Evolutionary conservation across 1,140 invertebrate species (phyloP).

Genomic region (Drosophila novamexicana): DNA sequence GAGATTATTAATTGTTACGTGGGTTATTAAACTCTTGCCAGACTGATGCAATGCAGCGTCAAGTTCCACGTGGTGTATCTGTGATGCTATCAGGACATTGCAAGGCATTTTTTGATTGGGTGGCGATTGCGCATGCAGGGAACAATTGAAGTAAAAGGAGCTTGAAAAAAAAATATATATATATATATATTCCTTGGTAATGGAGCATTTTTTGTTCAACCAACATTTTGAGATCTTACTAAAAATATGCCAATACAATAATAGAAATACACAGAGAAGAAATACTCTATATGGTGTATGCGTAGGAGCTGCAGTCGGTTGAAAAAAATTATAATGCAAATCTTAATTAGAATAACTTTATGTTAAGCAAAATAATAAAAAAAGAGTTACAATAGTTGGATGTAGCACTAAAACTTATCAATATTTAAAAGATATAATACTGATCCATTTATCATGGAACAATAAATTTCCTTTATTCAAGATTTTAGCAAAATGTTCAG

Average conservation of each 20-base stretch:
- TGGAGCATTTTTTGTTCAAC: constrained; percentile 15
- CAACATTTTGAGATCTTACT: constrained; percentile 5
- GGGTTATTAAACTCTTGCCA: constrained; percentile 45
- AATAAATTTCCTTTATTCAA: no score
- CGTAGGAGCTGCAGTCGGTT: no score
- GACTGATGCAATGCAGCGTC: constrained; percentile 21
- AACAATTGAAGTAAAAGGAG: background rate
- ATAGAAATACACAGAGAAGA: constrained; percentile 22
- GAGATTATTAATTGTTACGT: constrained; percentile 26
- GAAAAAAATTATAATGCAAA: no score
- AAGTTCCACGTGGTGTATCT: constrained; percentile 46
- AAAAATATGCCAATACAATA: no score
- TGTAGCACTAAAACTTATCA: no score
- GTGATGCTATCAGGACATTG: constrained; percentile 34
- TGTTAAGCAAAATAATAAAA: no score
- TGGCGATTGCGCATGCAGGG: background rate
- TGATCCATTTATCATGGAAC: no score
- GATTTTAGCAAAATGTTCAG: no score
- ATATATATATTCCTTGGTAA: constrained; percentile 11
- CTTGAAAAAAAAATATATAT: constrained; percentile 6
- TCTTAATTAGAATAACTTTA: background rate
- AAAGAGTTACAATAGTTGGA: no score
- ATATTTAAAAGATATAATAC: no score
- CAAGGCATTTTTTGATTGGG: constrained; percentile 59
- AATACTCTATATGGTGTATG: background rate